Percentiles rank a stretch among this genome's conserved stretches.
These are phyloP conservation scores for Pseudorectes ferrugineus DNA, from an alignment of 2,113 vertebrate species.

Conservation along the genomic window DNA sequence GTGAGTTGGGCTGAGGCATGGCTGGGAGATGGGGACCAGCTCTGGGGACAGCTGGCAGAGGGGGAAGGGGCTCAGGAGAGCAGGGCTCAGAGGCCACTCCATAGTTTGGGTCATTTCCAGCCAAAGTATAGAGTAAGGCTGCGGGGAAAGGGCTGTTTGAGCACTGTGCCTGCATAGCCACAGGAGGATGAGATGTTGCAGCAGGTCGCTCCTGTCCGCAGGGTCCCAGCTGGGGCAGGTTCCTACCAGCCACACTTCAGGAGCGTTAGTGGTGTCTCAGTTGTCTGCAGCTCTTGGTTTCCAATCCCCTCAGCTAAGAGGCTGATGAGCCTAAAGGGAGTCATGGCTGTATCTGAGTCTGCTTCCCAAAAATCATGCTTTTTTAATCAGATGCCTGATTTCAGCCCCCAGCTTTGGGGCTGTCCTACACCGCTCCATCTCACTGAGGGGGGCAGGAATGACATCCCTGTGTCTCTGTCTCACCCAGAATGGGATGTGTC, in stretches of 20 bases:
- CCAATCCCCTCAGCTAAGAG: background rate
- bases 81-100: background rate
- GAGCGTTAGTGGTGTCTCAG: background rate
- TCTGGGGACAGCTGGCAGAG: background rate
- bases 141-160: background rate
- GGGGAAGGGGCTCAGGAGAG: background rate
- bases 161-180: background rate
- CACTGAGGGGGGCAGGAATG: background rate
- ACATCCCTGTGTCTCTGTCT: background rate
- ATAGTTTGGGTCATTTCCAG: background rate
- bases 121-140: background rate
- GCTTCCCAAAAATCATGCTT: background rate
- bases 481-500: conserved; percentile 74
- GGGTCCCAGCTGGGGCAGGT: background rate
- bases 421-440: background rate
- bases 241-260: background rate
- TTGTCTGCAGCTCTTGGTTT: background rate
- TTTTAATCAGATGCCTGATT: background rate
- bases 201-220: background rate
- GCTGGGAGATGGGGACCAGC: background rate
- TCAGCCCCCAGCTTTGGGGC: background rate
- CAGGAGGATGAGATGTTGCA: background rate
- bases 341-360: background rate
- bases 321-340: background rate
- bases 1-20: conserved; percentile 42